These are phyloP conservation scores for Drosophila rhopaloa DNA, from an alignment of 1,140 invertebrate genomes.

Conservation along the genomic window DNA sequence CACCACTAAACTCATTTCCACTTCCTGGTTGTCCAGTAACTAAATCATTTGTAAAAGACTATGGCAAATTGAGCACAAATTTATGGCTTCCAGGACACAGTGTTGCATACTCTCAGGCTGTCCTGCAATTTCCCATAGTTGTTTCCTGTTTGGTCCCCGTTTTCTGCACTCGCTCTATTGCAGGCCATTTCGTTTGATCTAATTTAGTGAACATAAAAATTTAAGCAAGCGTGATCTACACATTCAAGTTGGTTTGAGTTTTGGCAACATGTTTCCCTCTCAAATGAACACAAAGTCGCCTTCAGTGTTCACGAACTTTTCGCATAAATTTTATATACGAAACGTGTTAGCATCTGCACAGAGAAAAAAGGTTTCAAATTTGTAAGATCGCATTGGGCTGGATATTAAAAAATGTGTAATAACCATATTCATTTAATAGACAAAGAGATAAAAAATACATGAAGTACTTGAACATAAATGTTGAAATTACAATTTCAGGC, in stretches of 20 bases:
- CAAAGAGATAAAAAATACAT: background rate
- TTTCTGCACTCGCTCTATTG: background rate
- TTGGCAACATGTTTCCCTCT: slow-evolving; percentile 32
- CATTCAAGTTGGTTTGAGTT: slow-evolving; percentile 36
- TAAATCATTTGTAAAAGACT: slow-evolving; percentile 3
- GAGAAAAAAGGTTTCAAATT: slow-evolving; percentile 1
- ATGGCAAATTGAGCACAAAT: slow-evolving; percentile 1
- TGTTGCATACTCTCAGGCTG: slow-evolving; percentile 64
- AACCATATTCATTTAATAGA: background rate
- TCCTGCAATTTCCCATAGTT: slow-evolving; percentile 14
- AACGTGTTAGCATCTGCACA: slow-evolving; percentile 34
- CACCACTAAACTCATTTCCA: slow-evolving; percentile 12
- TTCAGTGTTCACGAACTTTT: slow-evolving; percentile 54
- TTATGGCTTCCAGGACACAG: background rate
- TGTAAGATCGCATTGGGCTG: background rate
- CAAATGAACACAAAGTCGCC: slow-evolving; percentile 29
- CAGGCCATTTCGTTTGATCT: slow-evolving; percentile 29
- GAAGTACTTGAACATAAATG: background rate
- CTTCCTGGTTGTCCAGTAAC: slow-evolving; percentile 7
- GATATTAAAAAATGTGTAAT: background rate
- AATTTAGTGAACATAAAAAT: slow-evolving; percentile 25
- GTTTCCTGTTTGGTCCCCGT: slow-evolving; percentile 2
- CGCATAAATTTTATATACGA: slow-evolving; percentile 69
- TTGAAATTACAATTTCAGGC: background rate
- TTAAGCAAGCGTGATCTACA: slow-evolving; percentile 17